Percentiles rank a stretch among this genome's conserved stretches.
phyloP scores from a whole-genome alignment of 1,140 invertebrate genomes.

The Papilio glaucus region DNA sequence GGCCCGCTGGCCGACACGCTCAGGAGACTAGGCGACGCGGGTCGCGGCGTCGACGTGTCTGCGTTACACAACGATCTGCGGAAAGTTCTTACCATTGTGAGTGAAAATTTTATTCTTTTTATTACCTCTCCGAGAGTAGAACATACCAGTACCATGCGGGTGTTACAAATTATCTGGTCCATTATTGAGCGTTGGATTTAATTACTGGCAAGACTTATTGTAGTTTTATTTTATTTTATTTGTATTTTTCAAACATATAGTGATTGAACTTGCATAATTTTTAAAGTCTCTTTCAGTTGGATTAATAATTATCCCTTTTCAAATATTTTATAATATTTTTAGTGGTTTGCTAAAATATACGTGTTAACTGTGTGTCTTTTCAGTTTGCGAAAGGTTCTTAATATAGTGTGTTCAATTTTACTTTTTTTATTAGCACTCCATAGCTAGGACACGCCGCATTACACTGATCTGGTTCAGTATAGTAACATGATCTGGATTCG shows the following conservation, averaged over 20 bases:
- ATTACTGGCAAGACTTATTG: too few species aligned
- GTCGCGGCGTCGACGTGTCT: constrained; percentile 87
- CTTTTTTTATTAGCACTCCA: too few species aligned
- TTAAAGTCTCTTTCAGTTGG: too few species aligned
- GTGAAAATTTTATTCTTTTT: constrained; percentile 51
- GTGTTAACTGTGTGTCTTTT: too few species aligned
- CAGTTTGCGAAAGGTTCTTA: too few species aligned
- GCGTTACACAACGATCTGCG: constrained; percentile 87
- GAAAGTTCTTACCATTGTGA: constrained; percentile 86
- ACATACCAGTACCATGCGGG: neutral
- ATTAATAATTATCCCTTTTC: too few species aligned
- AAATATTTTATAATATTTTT: too few species aligned
- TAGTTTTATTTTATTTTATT: neutral
- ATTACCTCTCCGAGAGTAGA: constrained; percentile 2
- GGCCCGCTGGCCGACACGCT: constrained; percentile 92
- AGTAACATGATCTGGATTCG: too few species aligned
- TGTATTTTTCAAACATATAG: neutral
- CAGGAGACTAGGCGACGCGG: constrained; percentile 89
- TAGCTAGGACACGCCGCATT: too few species aligned
- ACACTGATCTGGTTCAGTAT: too few species aligned
- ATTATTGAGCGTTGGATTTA: neutral
- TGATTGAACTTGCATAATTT: neutral
- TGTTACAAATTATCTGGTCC: neutral
- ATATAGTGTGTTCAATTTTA: too few species aligned
- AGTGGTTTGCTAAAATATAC: too few species aligned